Evolutionary conservation across 2,113 vertebrate species (phyloP).

Genomic region (Psophia crepitans): DNA sequence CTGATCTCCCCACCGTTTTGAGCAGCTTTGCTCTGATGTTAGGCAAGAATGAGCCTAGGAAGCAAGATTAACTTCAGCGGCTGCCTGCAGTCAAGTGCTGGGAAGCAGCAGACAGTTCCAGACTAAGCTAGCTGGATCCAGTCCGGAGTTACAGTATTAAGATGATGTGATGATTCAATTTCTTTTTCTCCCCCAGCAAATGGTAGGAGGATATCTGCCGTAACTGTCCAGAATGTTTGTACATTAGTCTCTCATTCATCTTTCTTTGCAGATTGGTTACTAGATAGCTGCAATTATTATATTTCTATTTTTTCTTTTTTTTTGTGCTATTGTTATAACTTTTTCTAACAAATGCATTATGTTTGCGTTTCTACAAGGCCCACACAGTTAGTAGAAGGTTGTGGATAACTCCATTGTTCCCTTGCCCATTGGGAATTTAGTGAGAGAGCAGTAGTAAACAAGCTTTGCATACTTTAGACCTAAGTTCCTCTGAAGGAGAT

Average conservation of each 20-base stretch:
- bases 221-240: not conserved
- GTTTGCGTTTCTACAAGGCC: constrained; percentile 34
- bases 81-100: not conserved
- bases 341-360: constrained; percentile 32
- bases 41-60: not conserved
- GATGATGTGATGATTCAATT: not conserved
- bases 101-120: not conserved
- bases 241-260: not conserved
- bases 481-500: constrained; percentile 5
- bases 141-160: not conserved
- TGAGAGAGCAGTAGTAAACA: not conserved
- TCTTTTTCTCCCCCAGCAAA: not conserved
- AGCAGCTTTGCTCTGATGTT: not conserved
- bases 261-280: not conserved
- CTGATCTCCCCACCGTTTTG: not conserved
- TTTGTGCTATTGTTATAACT: constrained; percentile 11
- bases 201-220: not conserved
- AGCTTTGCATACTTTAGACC: constrained; percentile 5
- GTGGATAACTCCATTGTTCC: constrained; percentile 37
- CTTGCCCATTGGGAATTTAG: not conserved
- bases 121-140: constrained; percentile 14
- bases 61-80: not conserved
- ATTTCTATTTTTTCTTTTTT: constrained; percentile 11
- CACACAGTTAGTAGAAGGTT: constrained; percentile 38
- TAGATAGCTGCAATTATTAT: not conserved